Evolutionary conservation across 2,888 invertebrate species (phyloP), one percentile per base, ranked within the genome.

Genomic region (Ectemnius cavifrons): DNA sequence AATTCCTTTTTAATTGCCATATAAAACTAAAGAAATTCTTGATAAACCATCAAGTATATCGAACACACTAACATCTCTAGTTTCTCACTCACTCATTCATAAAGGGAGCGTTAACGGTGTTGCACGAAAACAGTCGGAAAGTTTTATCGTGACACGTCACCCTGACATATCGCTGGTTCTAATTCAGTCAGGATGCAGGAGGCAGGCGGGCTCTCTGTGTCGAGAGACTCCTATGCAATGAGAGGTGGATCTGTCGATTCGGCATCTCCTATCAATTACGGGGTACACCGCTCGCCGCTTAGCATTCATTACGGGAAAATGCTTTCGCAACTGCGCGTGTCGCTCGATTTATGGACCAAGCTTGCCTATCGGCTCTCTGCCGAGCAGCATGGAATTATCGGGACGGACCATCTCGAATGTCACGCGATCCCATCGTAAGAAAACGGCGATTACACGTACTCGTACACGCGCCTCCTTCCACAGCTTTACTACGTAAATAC

Each of bases 211-310:
- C 4, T 37, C 37, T 37, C 37, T 37, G 52, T 14, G 52, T 13
- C 52, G 52, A 52, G 52, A 52, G 52, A 14, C 14, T 16, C 8
- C 8, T 37, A 1, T 5, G 52, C 52, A 13, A 52, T 14, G 52
- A 52, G 52, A 52, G 16, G 52, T 52, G 57, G 62, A 61, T 57
- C 64, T 67, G 58, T 79, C 67, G 52, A 52, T 52, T 52, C n/a
- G 71, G 74, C 68, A 76, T 75, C 80, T 78, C 76, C 80, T 80
- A 82, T 82, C 82, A 82, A 82, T 82, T 82, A 82, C 73, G 78
- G 75, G 74, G 78, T 74, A 79, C 77, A 75, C 76, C 80, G 82
- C 61, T 67, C 71, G 70, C 60, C 71, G 64, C 52, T 52, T 52
- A 76, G 70, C 83, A 78, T 80, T 82, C 80, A 82, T 82, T 82